These are phyloP conservation scores for Eubasilissa regina DNA, from an alignment of 1,140 invertebrate genomes.

Conservation along the genomic window DNA sequence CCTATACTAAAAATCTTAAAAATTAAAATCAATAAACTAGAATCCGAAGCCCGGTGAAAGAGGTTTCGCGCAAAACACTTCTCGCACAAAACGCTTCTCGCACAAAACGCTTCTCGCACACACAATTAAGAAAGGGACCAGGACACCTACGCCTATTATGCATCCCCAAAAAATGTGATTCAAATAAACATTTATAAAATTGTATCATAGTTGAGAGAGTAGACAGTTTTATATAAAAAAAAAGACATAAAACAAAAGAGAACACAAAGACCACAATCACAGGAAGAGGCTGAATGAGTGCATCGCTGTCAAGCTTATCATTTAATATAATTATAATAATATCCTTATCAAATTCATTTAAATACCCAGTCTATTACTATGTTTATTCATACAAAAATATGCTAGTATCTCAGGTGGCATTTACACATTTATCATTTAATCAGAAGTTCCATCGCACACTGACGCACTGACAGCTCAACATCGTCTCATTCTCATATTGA, in stretches of 20 bases:
- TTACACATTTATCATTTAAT: constrained; percentile 3
- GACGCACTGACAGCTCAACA: neutral
- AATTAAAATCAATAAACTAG: constrained; percentile 58
- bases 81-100: constrained; percentile 16
- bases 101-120: constrained; percentile 31
- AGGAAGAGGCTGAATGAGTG: constrained; percentile 7
- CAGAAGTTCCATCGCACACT: neutral
- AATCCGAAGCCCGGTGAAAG: constrained; percentile 50
- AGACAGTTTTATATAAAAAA: constrained; percentile 24
- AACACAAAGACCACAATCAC: constrained; percentile 47
- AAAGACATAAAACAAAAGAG: constrained; percentile 38
- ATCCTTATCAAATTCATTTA: constrained; percentile 45
- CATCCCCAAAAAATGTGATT: constrained; percentile 20
- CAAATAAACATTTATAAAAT: constrained; percentile 27
- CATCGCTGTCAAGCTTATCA: constrained; percentile 47
- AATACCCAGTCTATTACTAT: constrained; percentile 42
- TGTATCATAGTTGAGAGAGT: constrained; percentile 28
- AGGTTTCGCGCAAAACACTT: constrained; percentile 31
- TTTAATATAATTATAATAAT: constrained; percentile 42
- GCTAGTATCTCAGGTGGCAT: constrained; percentile 21
- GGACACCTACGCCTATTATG: constrained; percentile 5
- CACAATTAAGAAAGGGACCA: constrained; percentile 29
- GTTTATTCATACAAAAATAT: constrained; percentile 42
- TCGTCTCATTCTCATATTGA: too few relatives aligned
- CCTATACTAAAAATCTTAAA: constrained; percentile 58